Percentiles rank a stretch among this genome's conserved stretches.
Evolutionary conservation across 2,888 invertebrate species (phyloP).

Genomic region (Lordiphosa fenestrarum): DNA sequence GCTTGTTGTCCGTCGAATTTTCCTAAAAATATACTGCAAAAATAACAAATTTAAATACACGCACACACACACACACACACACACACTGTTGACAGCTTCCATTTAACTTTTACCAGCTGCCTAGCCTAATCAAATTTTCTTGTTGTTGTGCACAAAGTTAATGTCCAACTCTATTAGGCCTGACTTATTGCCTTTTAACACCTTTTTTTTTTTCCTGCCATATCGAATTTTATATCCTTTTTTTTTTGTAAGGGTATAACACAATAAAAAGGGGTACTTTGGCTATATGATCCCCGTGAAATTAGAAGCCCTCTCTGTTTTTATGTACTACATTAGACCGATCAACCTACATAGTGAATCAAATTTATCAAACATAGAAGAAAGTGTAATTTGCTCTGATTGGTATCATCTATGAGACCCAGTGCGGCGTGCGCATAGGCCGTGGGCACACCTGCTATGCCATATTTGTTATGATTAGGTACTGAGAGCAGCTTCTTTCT

Average conservation of each 20-base stretch:
- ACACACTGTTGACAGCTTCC: conserved; percentile 17
- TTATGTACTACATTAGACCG: no score
- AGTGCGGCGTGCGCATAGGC: no score
- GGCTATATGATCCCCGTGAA: no score
- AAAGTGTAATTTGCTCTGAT: no score
- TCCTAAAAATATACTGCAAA: conserved; percentile 4
- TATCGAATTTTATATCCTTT: background rate
- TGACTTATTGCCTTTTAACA: conserved; percentile 39
- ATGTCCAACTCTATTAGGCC: conserved; percentile 48
- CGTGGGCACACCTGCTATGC: no score
- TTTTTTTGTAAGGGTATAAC: no score
- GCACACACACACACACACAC: conserved; percentile 11
- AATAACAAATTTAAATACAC: conserved; percentile 32
- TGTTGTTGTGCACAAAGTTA: conserved; percentile 16
- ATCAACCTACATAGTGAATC: no score
- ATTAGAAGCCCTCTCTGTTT: no score
- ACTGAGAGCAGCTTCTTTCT: no score
- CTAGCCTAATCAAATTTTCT: conserved; percentile 56
- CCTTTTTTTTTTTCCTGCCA: background rate
- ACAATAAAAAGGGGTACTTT: background rate
- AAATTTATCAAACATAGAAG: no score
- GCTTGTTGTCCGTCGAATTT: conserved; percentile 22
- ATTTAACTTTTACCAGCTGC: conserved; percentile 39
- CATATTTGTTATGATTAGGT: no score
- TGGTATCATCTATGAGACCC: no score